Conservation (phyloP, 1,140 invertebrate genomes). For the Belonocnema kinseyi region DNA sequence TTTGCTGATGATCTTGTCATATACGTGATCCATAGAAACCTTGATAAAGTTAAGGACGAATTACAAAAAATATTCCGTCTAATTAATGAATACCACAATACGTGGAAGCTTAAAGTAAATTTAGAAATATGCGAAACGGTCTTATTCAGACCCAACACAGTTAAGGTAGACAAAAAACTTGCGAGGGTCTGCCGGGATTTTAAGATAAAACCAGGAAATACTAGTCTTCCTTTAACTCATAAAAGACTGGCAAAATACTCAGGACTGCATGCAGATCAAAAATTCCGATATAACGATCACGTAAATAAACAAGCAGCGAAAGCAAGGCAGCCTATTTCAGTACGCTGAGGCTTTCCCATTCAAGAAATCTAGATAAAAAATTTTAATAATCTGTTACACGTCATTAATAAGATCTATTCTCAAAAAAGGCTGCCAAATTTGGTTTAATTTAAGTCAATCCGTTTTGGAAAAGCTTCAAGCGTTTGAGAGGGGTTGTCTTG, state of each 20-base stretch:
- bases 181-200: conserved; percentile 34
- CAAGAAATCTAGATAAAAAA: conserved; percentile 32
- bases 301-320: conserved; percentile 35
- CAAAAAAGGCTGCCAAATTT: background rate
- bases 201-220: conserved; percentile 31
- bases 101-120: conserved; percentile 40
- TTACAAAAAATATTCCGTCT: conserved; percentile 36
- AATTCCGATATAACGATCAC: conserved; percentile 25
- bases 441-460: too few species aligned
- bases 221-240: conserved; percentile 18
- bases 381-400: conserved; percentile 4
- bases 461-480: background rate
- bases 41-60: background rate
- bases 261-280: conserved; percentile 29
- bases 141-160: conserved; percentile 32
- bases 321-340: conserved; percentile 37
- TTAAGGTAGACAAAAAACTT: background rate
- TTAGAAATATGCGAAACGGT: conserved; percentile 30
- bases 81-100: conserved; percentile 29
- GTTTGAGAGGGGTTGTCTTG: background rate
- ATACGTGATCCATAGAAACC: conserved; percentile 8
- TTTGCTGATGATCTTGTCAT: conserved; percentile 42
- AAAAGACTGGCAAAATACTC: conserved; percentile 34
- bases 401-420: background rate
- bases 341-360: conserved; percentile 35